Percentiles rank a stretch among this genome's conserved stretches.
Evolutionary conservation across 2,797 vertebrate genomes (phyloP).

Genomic region (Anguilla obscura): DNA sequence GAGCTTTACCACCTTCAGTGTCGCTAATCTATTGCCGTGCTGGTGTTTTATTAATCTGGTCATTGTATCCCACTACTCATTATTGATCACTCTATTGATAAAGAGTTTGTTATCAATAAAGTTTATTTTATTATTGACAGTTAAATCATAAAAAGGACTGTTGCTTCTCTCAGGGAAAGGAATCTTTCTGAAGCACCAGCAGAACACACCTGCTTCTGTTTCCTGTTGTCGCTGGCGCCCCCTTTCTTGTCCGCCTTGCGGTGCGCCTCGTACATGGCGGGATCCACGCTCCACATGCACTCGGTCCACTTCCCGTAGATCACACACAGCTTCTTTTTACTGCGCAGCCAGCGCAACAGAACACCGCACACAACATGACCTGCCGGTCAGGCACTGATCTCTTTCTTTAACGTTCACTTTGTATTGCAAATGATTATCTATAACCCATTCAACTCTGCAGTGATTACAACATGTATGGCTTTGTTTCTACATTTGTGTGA

Average conservation of each 20-base stretch:
- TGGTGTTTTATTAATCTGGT: neutral
- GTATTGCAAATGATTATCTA: neutral
- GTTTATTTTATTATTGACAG: neutral
- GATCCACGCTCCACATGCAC: conserved; percentile 89
- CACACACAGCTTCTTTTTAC: conserved; percentile 89
- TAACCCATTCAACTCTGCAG: neutral
- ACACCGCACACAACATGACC: neutral
- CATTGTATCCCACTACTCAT: neutral
- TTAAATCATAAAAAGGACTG: neutral
- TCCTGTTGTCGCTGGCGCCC: conserved; percentile 70
- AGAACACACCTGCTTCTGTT: conserved; percentile 75
- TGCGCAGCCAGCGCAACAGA: conserved; percentile 53
- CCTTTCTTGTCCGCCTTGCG: conserved; percentile 83
- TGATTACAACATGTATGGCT: neutral
- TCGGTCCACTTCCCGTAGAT: conserved; percentile 98
- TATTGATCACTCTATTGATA: neutral
- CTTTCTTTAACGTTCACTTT: neutral
- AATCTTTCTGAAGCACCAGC: neutral
- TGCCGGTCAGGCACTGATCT: neutral
- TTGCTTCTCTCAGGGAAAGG: neutral
- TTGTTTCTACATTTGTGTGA: neutral
- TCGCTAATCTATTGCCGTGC: neutral
- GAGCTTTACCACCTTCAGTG: neutral
- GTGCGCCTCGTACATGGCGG: conserved; percentile 78
- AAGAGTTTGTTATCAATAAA: neutral